Evolutionary conservation across 2,797 vertebrate species (phyloP).

Genomic region (Ispidina lecontei): DNA sequence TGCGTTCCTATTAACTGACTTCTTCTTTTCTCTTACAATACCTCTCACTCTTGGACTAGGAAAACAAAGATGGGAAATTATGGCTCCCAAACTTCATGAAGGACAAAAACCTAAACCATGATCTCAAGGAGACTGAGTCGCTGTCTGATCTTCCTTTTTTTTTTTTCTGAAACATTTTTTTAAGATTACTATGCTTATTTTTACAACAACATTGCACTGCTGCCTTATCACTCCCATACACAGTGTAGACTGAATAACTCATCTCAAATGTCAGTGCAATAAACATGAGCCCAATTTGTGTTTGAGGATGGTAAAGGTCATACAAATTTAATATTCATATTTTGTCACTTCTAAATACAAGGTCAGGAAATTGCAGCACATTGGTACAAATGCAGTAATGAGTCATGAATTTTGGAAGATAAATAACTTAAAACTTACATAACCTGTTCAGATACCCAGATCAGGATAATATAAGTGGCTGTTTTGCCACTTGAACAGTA

Average conservation of each 20-base stretch:
- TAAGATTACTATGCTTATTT: background rate
- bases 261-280: slow-evolving; percentile 23
- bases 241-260: background rate
- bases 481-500: background rate
- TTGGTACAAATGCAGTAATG: background rate
- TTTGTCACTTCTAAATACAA: background rate
- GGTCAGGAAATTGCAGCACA: background rate
- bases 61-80: background rate
- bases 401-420: background rate
- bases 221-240: background rate
- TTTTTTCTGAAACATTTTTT: background rate
- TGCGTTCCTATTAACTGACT: background rate
- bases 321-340: background rate
- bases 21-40: background rate
- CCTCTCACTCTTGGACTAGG: background rate
- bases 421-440: background rate
- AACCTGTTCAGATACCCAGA: background rate
- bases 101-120: background rate
- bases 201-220: background rate
- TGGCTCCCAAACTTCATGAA: background rate
- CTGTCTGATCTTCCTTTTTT: background rate
- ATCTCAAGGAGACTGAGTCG: background rate
- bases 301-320: background rate
- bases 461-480: background rate
- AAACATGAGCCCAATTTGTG: background rate